A percentile compares a stretch with the other conserved stretches of the same genome.
phyloP scores from a whole-genome alignment of 2,888 invertebrate species.

The Drosophila paranaensis region DNA sequence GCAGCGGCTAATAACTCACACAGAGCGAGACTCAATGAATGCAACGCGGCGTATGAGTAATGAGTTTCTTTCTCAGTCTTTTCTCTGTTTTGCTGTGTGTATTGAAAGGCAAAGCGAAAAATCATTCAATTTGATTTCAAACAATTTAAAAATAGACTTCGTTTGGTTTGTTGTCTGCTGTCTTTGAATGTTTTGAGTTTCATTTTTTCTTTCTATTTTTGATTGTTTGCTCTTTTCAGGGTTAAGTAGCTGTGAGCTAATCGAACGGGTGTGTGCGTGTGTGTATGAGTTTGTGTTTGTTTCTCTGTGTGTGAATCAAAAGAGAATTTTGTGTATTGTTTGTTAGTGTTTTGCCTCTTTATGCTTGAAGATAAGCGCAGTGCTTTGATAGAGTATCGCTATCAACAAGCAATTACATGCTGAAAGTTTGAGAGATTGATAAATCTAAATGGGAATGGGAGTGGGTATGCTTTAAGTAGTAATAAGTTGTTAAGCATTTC shows the following conservation, averaged over 20 bases:
- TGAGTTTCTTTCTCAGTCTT: not conserved
- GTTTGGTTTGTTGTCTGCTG: slow-evolving; percentile 15
- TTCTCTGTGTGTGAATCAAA: not conserved
- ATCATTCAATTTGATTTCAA: slow-evolving; percentile 41
- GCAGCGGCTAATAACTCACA: slow-evolving; percentile 10
- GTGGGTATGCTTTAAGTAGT: no score
- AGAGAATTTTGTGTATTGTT: slow-evolving; percentile 8
- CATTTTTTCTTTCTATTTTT: slow-evolving; percentile 4
- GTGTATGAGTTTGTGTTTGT: not conserved
- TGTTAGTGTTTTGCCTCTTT: not conserved
- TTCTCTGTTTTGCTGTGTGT: not conserved
- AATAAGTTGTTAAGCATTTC: not conserved
- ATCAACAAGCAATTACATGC: slow-evolving; percentile 8
- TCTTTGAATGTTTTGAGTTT: slow-evolving; percentile 28
- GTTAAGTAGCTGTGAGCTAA: slow-evolving; percentile 39
- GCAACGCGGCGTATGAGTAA: slow-evolving; percentile 35
- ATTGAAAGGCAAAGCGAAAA: slow-evolving; percentile 23
- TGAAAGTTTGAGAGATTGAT: not conserved
- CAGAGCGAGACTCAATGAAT: not conserved
- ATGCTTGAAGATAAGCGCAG: slow-evolving; percentile 10
- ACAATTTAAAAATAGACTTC: slow-evolving; percentile 49
- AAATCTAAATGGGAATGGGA: not conserved
- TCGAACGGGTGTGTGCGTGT: slow-evolving; percentile 3
- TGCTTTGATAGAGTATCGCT: not conserved
- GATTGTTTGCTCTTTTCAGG: slow-evolving; percentile 39